Percentiles rank a stretch among this genome's conserved stretches.
Conservation (phyloP, 2,888 invertebrate species). For the Beris chalybata region DNA sequence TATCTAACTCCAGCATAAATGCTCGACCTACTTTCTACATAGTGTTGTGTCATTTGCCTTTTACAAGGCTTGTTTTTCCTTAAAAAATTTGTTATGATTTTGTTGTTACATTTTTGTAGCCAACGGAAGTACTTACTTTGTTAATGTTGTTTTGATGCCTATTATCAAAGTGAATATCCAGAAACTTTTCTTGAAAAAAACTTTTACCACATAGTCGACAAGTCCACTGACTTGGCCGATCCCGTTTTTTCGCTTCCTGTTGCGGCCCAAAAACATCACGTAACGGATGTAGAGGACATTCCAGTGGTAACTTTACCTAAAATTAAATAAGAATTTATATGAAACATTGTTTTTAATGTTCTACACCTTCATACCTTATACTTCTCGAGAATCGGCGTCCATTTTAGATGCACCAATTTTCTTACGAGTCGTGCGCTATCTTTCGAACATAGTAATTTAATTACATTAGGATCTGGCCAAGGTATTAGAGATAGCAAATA, state of each 20-base stretch:
- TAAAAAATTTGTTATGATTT: background rate
- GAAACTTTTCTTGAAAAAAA: constrained; percentile 83
- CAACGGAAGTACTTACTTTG: constrained; percentile 60
- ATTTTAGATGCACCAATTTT: constrained; percentile 87
- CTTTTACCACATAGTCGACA: constrained; percentile 90
- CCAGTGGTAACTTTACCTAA: constrained; percentile 77
- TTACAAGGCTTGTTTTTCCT: no score
- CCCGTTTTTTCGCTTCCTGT: constrained; percentile 81
- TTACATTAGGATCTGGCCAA: constrained; percentile 84
- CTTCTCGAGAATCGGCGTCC: constrained; percentile 86
- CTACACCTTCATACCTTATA: constrained; percentile 61
- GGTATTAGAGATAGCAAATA: constrained; percentile 81
- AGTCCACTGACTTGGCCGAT: constrained; percentile 86
- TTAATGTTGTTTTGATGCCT: constrained; percentile 83
- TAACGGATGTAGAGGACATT: constrained; percentile 86
- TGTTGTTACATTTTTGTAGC: background rate
- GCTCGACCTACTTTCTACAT: no score
- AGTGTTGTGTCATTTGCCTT: no score
- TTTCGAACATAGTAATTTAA: constrained; percentile 84
- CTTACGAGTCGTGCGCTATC: constrained; percentile 86
- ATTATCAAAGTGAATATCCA: constrained; percentile 87
- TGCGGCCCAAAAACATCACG: constrained; percentile 87
- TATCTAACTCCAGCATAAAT: no score
- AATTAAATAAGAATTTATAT: constrained; percentile 30
- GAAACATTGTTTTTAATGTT: background rate